A percentile compares a stretch with the other conserved stretches of the same genome.
phyloP scores from a whole-genome alignment of 2,113 vertebrate genomes.

The Dissostichus mawsoni region DNA sequence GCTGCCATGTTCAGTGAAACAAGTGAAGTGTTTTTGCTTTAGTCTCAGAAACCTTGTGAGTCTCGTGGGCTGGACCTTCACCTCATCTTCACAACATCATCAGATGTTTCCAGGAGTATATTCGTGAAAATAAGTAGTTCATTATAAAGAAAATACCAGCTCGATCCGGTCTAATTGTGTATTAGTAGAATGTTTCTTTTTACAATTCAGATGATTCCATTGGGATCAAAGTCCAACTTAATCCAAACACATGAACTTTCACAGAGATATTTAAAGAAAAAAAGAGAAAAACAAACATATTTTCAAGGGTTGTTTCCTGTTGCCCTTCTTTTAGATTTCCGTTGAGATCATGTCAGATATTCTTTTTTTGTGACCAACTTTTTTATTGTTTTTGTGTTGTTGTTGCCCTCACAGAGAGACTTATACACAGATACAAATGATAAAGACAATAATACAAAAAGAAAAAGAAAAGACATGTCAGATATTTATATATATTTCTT shows the following conservation, averaged over 20 bases:
- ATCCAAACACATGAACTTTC: background rate
- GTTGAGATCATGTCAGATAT: background rate
- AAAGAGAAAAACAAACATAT: background rate
- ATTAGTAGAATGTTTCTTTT: too few species aligned
- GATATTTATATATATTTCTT: background rate
- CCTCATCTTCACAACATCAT: background rate
- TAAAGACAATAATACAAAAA: background rate
- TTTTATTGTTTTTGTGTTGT: too few species aligned
- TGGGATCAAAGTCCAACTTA: conserved; percentile 1
- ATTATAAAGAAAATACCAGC: background rate
- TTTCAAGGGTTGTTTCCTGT: background rate
- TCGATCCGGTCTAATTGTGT: background rate
- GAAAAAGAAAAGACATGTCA: too few species aligned
- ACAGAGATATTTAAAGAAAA: background rate
- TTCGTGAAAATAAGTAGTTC: background rate
- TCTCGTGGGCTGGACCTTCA: background rate
- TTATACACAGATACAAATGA: too few species aligned
- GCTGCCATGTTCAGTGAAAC: background rate
- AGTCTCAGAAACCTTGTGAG: background rate
- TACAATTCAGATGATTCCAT: background rate
- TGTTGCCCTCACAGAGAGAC: too few species aligned
- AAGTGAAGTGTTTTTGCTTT: conserved; percentile 3
- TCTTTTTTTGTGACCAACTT: too few species aligned
- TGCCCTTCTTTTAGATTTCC: background rate
- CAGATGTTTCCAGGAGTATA: background rate